These are phyloP conservation scores for Aphyosemion australe DNA, from an alignment of 2,113 vertebrate species.

Conservation along the genomic window DNA sequence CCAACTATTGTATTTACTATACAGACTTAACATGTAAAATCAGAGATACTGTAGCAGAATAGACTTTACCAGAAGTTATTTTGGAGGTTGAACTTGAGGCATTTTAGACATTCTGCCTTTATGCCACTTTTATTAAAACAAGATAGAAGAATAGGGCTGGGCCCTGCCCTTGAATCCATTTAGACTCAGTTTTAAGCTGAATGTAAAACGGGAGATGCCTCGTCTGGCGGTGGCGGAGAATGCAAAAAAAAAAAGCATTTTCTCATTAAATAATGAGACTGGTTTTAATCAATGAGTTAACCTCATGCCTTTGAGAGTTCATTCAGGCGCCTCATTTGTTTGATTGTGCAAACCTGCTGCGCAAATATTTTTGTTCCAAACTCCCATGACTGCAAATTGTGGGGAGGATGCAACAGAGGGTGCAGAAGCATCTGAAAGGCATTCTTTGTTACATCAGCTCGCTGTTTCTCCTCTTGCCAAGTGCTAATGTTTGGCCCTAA, in stretches of 20 bases:
- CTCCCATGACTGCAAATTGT: conserved; percentile 25
- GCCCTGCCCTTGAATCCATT: conserved; percentile 53
- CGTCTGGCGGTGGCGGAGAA: not conserved
- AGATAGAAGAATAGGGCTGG: conserved; percentile 24
- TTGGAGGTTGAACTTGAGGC: conserved; percentile 31
- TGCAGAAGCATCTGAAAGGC: conserved; percentile 46
- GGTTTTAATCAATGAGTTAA: conserved; percentile 47
- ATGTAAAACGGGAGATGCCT: conserved; percentile 22
- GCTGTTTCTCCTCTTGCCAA: conserved; percentile 44
- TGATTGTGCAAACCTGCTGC: conserved; percentile 12
- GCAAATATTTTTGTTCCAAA: conserved; percentile 13
- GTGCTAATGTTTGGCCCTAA: conserved; percentile 53
- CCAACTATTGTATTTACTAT: not conserved
- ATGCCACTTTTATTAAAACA: conserved; percentile 14
- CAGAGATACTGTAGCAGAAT: not conserved
- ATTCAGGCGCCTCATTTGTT: conserved; percentile 36
- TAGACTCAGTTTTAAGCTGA: conserved; percentile 12
- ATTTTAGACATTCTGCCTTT: conserved; percentile 28
- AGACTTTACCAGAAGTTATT: conserved; percentile 25
- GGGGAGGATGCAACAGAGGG: conserved; percentile 33
- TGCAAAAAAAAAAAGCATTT: conserved; percentile 14
- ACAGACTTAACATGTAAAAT: not conserved
- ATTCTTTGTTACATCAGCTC: conserved; percentile 42
- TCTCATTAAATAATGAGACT: conserved; percentile 13
- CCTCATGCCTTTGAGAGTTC: conserved; percentile 24